A percentile compares a stretch with the other conserved stretches of the same genome.
These are phyloP conservation scores for Apus apus DNA, from an alignment of 2,113 vertebrate genomes.

Conservation along the genomic window DNA sequence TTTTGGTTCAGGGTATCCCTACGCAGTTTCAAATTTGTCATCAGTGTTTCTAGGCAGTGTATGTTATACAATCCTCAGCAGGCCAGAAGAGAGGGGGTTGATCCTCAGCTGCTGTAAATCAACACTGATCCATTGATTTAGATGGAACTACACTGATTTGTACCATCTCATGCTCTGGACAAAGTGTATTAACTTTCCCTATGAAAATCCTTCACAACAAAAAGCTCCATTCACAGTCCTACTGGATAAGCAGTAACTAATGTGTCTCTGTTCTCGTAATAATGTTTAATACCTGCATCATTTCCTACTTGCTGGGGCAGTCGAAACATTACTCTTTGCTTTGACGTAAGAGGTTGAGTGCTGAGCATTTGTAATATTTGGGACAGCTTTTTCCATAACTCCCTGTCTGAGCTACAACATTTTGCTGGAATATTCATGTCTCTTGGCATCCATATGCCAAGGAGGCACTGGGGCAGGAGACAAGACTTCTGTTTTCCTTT, in stretches of 20 bases:
- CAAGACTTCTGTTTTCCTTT: not conserved
- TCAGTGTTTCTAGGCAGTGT: conserved; percentile 32
- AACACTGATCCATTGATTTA: conserved; percentile 67
- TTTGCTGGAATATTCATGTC: not conserved
- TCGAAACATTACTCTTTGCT: conserved; percentile 56
- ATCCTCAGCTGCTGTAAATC: conserved; percentile 71
- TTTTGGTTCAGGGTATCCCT: conserved; percentile 55
- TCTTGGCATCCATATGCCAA: conserved; percentile 6
- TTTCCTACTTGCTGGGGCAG: conserved; percentile 61
- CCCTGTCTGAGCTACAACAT: not conserved
- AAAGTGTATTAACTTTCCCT: conserved; percentile 65
- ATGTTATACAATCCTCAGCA: conserved; percentile 59
- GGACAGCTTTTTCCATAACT: conserved; percentile 47
- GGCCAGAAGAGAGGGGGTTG: conserved; percentile 34
- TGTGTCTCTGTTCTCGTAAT: conserved; percentile 63
- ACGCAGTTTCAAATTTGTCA: conserved; percentile 71
- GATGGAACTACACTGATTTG: conserved; percentile 66
- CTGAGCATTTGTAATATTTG: conserved; percentile 31
- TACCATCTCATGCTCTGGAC: conserved; percentile 64
- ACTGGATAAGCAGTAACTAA: conserved; percentile 57
- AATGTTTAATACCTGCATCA: conserved; percentile 70
- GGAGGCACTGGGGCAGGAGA: conserved; percentile 8
- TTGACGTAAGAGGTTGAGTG: conserved; percentile 45
- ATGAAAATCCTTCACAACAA: conserved; percentile 64
- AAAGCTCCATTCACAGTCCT: conserved; percentile 60